A percentile compares a stretch with the other conserved stretches of the same genome.
phyloP scores from a whole-genome alignment of 2,797 vertebrate genomes.

The Borostomias antarcticus region DNA sequence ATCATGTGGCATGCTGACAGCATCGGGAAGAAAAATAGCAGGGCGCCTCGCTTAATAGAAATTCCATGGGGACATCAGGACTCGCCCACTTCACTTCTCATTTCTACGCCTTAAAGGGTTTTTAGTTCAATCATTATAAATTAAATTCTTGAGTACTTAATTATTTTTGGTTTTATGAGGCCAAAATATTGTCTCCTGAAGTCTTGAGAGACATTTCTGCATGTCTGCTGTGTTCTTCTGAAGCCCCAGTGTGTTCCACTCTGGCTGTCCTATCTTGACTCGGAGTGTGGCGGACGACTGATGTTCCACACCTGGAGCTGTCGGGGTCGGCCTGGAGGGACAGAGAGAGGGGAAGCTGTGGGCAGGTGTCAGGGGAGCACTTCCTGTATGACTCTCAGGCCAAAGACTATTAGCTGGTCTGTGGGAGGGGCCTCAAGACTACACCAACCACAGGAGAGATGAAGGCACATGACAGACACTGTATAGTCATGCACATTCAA shows the following conservation, averaged over 20 bases:
- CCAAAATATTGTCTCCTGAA: no score
- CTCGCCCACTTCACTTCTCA: no score
- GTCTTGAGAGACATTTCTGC: no score
- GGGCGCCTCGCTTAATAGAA: not conserved
- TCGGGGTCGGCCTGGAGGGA: conserved; percentile 30
- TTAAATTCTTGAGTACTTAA: no score
- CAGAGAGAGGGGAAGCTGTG: conserved; percentile 52
- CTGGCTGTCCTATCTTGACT: conserved; percentile 22
- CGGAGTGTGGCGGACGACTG: conserved; percentile 29
- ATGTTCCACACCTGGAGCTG: conserved; percentile 59
- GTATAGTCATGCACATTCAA: no score
- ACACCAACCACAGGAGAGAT: not conserved
- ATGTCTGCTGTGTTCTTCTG: no score
- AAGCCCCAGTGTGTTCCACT: conserved; percentile 6
- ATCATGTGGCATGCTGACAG: conserved; percentile 12
- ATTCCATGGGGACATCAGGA: no score
- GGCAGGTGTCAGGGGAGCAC: conserved; percentile 30
- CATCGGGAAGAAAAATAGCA: conserved; percentile 6
- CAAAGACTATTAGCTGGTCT: conserved; percentile 33
- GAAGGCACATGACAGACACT: no score
- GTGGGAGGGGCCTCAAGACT: conserved; percentile 39
- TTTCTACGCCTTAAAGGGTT: no score
- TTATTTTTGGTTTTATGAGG: no score
- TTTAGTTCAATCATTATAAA: no score
- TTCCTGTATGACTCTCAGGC: conserved; percentile 41